Base-by-base conservation (phyloP, 2,888 invertebrate species). In the Caenorhabditis parvicauda region DNA sequence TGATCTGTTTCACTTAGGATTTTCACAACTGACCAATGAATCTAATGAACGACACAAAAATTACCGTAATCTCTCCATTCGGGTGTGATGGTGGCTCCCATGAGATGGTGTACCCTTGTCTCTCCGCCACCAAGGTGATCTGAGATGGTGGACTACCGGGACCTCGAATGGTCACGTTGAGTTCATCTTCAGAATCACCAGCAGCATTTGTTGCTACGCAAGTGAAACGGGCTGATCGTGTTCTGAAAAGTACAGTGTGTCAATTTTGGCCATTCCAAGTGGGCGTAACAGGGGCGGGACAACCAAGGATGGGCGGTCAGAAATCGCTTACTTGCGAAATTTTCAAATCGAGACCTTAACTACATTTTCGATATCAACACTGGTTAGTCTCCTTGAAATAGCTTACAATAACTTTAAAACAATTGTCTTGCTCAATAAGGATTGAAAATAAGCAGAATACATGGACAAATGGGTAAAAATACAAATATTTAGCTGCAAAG, bases 11-110 rank as follows among this genome's bases (percentile, higher is more conserved):
- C n/a, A n/a, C n/a, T n/a, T n/a, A n/a, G n/a, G n/a, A n/a, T n/a
- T n/a, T n/a, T n/a, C n/a, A n/a, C n/a, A n/a, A n/a, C n/a, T n/a
- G n/a, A n/a, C n/a, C n/a, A n/a, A n/a, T n/a, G n/a, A n/a, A n/a
- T 32, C 9, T 32, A 32, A 32, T 32, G 14, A n/a, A n/a, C n/a
- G n/a, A n/a, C 14, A 7, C 2, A 7, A 25, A 29, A 29, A 38
- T 14, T 41, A 73, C 73, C 43, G 60, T 66, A 25, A 73, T 69
- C 12, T 53, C 35, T 29, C 73, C 73, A 51, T 73, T 73, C 1
- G 69, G 64, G 38, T 67, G 63, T 1, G 64, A 59, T 12, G 73
- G 73, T 21, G 67, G 67, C 42, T 67, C 54, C 73, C 73, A 73
- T 14, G 55, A 41, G 9, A 73, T 54, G 2, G 55, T 70, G 39